Conservation (phyloP, 2,797 vertebrate genomes). For the Emys orbicularis region DNA sequence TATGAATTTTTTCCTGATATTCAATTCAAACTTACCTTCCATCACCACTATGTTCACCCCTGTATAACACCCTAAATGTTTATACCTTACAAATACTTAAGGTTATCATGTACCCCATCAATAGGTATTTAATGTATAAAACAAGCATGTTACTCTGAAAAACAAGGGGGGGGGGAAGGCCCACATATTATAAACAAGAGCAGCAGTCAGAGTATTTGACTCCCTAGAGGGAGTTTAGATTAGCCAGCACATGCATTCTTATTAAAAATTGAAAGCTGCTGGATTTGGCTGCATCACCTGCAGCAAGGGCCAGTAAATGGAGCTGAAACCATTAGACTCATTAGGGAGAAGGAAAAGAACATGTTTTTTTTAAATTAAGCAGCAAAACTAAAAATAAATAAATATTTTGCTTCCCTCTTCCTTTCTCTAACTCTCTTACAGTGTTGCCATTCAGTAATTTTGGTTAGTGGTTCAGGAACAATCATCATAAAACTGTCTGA, state of each 20-base stretch:
- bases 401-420: neutral
- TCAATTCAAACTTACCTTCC: conserved; percentile 26
- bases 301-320: neutral
- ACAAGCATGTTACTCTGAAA: conserved; percentile 17
- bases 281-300: neutral
- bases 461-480: neutral
- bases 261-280: neutral
- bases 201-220: neutral
- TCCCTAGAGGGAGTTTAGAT: neutral
- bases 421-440: neutral
- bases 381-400: neutral
- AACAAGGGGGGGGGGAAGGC: neutral
- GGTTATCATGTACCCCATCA: neutral
- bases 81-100: neutral
- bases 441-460: neutral
- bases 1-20: neutral
- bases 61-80: neutral
- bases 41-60: neutral
- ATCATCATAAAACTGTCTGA: neutral
- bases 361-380: neutral
- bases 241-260: neutral
- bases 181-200: neutral
- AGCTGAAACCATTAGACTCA: neutral
- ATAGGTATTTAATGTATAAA: neutral
- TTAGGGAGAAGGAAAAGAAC: neutral